Evolutionary conservation across 2,888 invertebrate genomes (phyloP).

Genomic region (Blera fallax): DNA sequence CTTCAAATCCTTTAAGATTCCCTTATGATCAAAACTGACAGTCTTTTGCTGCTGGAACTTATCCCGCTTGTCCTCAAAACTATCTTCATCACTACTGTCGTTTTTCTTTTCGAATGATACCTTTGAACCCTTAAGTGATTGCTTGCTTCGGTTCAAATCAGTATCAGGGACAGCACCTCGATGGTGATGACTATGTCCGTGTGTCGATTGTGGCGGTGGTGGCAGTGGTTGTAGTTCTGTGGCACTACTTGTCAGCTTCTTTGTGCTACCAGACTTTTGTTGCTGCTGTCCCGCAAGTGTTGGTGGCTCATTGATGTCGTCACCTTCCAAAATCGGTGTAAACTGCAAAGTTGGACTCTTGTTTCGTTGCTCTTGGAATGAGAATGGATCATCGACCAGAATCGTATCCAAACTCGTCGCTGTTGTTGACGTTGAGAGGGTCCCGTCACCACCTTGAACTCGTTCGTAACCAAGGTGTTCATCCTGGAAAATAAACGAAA

Average conservation of each 20-base stretch:
- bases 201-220: constrained; percentile 79
- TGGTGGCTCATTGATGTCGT: constrained; percentile 76
- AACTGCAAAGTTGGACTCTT: constrained; percentile 79
- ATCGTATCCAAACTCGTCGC: constrained; percentile 84
- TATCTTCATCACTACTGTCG: constrained; percentile 81
- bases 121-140: constrained; percentile 80
- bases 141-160: constrained; percentile 79
- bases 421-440: constrained; percentile 85
- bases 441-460: constrained; percentile 80
- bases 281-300: constrained; percentile 57
- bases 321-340: constrained; percentile 75
- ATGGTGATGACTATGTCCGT: constrained; percentile 79
- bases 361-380: constrained; percentile 75
- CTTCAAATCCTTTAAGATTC: constrained; percentile 81
- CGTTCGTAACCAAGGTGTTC: constrained; percentile 78
- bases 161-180: constrained; percentile 77
- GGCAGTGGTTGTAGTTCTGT: constrained; percentile 78
- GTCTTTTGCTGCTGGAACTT: constrained; percentile 81
- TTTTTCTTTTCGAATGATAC: constrained; percentile 80
- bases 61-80: constrained; percentile 80
- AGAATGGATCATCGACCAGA: constrained; percentile 80
- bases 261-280: constrained; percentile 60
- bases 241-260: constrained; percentile 74
- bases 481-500: constrained; percentile 40
- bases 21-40: constrained; percentile 81